Evolutionary conservation across 92 coral and sea anemone species (phyloP).

Genomic region (Zoanthus gigantus): DNA sequence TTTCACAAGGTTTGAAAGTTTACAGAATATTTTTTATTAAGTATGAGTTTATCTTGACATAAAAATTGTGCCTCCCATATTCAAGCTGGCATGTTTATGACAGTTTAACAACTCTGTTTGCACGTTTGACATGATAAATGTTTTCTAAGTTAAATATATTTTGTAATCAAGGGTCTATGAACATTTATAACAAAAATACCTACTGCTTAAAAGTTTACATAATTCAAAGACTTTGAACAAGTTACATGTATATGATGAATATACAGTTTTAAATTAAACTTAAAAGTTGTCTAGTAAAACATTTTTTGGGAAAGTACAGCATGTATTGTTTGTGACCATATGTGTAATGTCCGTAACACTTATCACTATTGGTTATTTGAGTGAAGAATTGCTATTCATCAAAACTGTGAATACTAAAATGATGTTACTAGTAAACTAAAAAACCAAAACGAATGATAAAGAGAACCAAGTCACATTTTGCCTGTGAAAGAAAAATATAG

Average conservation of each 20-base stretch:
- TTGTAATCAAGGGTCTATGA: neutral
- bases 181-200: slow-evolving; percentile 1
- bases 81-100: slow-evolving; percentile 14
- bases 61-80: slow-evolving; percentile 21
- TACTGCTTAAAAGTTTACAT: slow-evolving; percentile 23
- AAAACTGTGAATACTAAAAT: slow-evolving; percentile 24
- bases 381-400: neutral
- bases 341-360: slow-evolving; percentile 35
- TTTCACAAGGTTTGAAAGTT: too few species aligned
- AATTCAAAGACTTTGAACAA: slow-evolving; percentile 3
- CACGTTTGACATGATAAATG: slow-evolving; percentile 7
- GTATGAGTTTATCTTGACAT: neutral
- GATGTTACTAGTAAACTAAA: slow-evolving; percentile 13
- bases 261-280: slow-evolving; percentile 17
- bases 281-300: slow-evolving; percentile 9
- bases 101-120: slow-evolving; percentile 15
- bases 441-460: slow-evolving; percentile 14
- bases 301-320: slow-evolving; percentile 21
- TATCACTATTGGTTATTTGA: slow-evolving; percentile 15
- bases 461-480: slow-evolving; percentile 5
- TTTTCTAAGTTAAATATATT: slow-evolving; percentile 1
- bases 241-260: slow-evolving; percentile 1
- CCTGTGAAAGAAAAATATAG: slow-evolving; percentile 27
- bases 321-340: slow-evolving; percentile 10
- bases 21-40: neutral